Evolutionary conservation across 2,113 vertebrate genomes (phyloP).

Genomic region (Siniperca knerii): DNA sequence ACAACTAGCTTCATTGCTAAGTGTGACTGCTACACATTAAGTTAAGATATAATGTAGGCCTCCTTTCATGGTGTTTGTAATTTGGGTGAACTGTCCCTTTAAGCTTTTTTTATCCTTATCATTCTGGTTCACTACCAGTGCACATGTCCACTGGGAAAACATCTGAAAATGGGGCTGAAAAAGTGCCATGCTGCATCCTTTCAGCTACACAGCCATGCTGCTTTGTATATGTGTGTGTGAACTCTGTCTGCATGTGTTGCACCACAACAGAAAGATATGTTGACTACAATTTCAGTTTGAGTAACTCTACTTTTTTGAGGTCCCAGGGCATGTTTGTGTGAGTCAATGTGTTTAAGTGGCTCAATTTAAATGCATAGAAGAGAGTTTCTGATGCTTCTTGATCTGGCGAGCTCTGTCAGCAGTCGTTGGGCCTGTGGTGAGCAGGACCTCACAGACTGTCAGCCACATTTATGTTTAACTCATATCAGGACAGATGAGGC

Average conservation of each 20-base stretch:
- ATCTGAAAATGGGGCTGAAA: neutral
- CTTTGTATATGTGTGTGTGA: conserved; percentile 7
- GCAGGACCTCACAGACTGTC: conserved; percentile 64
- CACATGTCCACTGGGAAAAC: conserved; percentile 28
- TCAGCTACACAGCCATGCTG: neutral
- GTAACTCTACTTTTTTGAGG: conserved; percentile 37
- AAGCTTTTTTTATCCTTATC: conserved; percentile 14
- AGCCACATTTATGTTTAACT: conserved; percentile 46
- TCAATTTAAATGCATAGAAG: conserved; percentile 36
- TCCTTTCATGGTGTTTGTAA: neutral
- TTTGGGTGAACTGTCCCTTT: conserved; percentile 19
- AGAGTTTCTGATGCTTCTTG: conserved; percentile 29
- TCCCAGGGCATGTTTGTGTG: conserved; percentile 28
- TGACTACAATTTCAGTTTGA: conserved; percentile 18
- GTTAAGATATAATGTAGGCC: too few relatives aligned
- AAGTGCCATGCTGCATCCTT: neutral
- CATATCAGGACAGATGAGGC: conserved; percentile 26
- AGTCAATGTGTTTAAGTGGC: conserved; percentile 50
- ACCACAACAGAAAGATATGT: conserved; percentile 43
- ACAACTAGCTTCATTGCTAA: too few relatives aligned
- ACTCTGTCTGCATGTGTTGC: conserved; percentile 10
- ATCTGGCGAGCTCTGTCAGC: conserved; percentile 49
- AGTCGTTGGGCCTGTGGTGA: conserved; percentile 30
- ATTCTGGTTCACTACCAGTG: conserved; percentile 19
- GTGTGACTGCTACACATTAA: too few relatives aligned